Percentiles rank a stretch among this genome's conserved stretches.
Evolutionary conservation across 2,797 vertebrate species (phyloP).

Genomic region (Channa striata): DNA sequence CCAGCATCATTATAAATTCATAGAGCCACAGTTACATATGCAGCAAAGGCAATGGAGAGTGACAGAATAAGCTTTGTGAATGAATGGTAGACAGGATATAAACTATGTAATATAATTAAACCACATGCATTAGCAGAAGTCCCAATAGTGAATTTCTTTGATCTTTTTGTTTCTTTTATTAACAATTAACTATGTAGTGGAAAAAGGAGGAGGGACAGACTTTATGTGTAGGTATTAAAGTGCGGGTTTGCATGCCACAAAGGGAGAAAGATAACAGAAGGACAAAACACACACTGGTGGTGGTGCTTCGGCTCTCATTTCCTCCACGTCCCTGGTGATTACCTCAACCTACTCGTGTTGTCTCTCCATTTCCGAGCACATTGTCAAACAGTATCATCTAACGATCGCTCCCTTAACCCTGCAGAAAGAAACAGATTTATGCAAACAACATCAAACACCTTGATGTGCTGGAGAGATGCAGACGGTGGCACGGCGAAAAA

Average conservation of each 20-base stretch:
- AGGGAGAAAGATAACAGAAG: slow-evolving; percentile 50
- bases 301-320: slow-evolving; percentile 43
- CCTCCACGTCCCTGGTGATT: slow-evolving; percentile 56
- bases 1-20: too few species aligned
- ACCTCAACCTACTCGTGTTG: slow-evolving; percentile 49
- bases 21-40: too few species aligned
- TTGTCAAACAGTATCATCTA: slow-evolving; percentile 59
- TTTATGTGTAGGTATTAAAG: slow-evolving; percentile 15
- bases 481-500: slow-evolving; percentile 25
- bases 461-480: slow-evolving; percentile 19
- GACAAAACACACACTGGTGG: slow-evolving; percentile 46
- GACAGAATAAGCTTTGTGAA: too few species aligned
- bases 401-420: slow-evolving; percentile 15
- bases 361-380: slow-evolving; percentile 32
- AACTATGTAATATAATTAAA: too few species aligned
- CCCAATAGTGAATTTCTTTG: too few species aligned
- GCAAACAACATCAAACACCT: slow-evolving; percentile 61
- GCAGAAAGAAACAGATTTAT: slow-evolving; percentile 40
- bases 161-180: too few species aligned
- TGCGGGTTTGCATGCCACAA: slow-evolving; percentile 25
- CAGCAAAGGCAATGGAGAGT: too few species aligned
- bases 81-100: too few species aligned
- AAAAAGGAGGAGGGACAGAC: background rate
- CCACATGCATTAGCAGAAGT: too few species aligned
- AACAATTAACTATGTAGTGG: too few species aligned